phyloP scores from a whole-genome alignment of 2,888 invertebrate species.

The Pediacus dermestoides region DNA sequence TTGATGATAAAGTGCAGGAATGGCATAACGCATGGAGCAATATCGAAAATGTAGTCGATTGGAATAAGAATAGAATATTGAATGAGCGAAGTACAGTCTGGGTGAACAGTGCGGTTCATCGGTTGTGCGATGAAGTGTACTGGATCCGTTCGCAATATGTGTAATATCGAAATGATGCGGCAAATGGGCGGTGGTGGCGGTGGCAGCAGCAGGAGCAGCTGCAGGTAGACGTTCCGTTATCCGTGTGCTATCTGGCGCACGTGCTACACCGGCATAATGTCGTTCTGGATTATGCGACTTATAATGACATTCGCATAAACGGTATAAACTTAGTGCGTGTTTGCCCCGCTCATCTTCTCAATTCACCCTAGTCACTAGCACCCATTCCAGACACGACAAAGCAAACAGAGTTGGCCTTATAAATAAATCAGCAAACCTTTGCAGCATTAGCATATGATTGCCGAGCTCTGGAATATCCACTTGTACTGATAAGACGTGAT shows the following conservation, averaged over 20 bases:
- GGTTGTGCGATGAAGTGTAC: constrained; percentile 14
- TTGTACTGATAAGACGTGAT: constrained; percentile 43
- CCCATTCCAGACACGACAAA: constrained; percentile 14
- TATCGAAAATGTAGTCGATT: constrained; percentile 41
- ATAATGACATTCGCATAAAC: constrained; percentile 18
- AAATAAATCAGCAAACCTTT: constrained; percentile 42
- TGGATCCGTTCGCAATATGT: constrained; percentile 18
- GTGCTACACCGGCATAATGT: constrained; percentile 27
- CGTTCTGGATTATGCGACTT: constrained; percentile 20
- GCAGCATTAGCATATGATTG: constrained; percentile 45
- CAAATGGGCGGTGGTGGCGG: constrained; percentile 1
- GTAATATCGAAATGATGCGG: constrained; percentile 20
- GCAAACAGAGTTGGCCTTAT: constrained; percentile 34
- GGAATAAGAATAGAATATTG: constrained; percentile 42
- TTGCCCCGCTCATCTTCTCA: constrained; percentile 11
- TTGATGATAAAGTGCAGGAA: constrained; percentile 41
- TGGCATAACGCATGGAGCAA: constrained; percentile 41
- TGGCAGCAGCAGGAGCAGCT: constrained; percentile 13
- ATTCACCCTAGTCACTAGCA: neutral
- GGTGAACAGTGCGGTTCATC: constrained; percentile 13
- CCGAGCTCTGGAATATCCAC: constrained; percentile 42
- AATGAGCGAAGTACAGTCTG: constrained; percentile 28
- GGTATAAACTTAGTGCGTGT: constrained; percentile 19
- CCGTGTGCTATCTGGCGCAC: constrained; percentile 26
- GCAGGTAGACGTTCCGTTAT: constrained; percentile 21